phyloP scores from a whole-genome alignment of 2,888 invertebrate genomes.

The Dermolepida albohirtum region DNA sequence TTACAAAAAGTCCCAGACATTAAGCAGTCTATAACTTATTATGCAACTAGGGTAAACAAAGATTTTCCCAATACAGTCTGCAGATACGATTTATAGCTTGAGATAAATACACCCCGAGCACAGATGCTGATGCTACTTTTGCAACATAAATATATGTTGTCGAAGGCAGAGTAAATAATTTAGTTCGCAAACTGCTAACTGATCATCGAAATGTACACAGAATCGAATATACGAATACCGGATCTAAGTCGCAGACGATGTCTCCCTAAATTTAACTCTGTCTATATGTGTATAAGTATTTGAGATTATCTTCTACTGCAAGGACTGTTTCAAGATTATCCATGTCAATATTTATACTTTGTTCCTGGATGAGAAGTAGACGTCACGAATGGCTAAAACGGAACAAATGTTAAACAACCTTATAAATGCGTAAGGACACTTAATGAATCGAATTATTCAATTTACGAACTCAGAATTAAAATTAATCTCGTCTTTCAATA shows the following conservation, averaged over 20 bases:
- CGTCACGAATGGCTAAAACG: conserved; percentile 19
- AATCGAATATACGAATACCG: conserved; percentile 23
- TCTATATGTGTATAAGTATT: conserved; percentile 44
- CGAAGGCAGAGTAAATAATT: conserved; percentile 40
- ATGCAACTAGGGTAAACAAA: no score
- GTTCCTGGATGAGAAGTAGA: conserved; percentile 35
- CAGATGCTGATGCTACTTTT: conserved; percentile 12
- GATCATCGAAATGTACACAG: conserved; percentile 51
- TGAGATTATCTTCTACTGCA: conserved; percentile 47
- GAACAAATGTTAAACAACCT: conserved; percentile 28
- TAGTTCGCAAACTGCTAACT: conserved; percentile 47
- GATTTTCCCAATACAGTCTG: conserved; percentile 1
- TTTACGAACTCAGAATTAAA: conserved; percentile 1
- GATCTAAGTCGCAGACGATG: conserved; percentile 6
- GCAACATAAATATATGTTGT: conserved; percentile 38
- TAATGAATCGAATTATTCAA: conserved; percentile 9
- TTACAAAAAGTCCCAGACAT: no score
- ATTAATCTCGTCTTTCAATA: conserved; percentile 3
- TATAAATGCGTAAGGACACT: background rate
- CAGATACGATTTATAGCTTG: conserved; percentile 3
- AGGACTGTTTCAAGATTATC: conserved; percentile 45
- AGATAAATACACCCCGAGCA: conserved; percentile 13
- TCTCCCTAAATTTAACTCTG: conserved; percentile 21
- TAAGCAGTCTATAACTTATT: no score
- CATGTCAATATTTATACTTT: conserved; percentile 49